Base-by-base conservation (phyloP, 2,888 invertebrate species). In the Sthenelais limicola region DNA sequence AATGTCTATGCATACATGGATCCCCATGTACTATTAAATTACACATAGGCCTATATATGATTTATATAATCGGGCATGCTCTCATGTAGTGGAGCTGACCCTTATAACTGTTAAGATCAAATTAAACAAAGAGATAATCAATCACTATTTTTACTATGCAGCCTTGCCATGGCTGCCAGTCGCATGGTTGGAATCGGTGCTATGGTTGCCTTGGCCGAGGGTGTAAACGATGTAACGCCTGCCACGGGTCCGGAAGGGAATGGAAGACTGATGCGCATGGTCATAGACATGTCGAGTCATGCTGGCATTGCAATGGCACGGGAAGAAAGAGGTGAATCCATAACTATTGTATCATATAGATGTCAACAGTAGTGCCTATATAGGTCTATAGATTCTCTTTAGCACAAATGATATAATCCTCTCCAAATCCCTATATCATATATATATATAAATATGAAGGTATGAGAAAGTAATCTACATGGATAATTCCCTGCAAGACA, bases 251-350 rank as follows among this genome's bases (percentile, higher is more conserved):
- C 3, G 80, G 80, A 0, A 56, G 79, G 7, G 62, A 76, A 9
- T 80, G 78, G 78, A 77, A 77, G 68, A 71, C 75, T 5, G 80
- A 80, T 56, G 72, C 77, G 3, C 75, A 76, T 28, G 80, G 80
- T 12, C 80, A 80, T 48, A 33, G 79, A n/a, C 80, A 78, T 49
- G 70, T 74, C 12, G 78, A 80, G 56, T 74, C 74, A 18, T 80
- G 80, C 68, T 78, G 78, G 77, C 72, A 76, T 28, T 80, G 80
- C 62, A 76, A 75, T 43, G 79, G 79, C 12, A 80, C 79, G 7
- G 80, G 80, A 12, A 54, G 80, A 56, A 80, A 80, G 62, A 73
- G 77, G 80, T 80, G 15, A 52, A 52, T 48, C 26, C 24, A 15
- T 4, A 15, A 28, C 5, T 12, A 9, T 38, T 66, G 12, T 24